Evolutionary conservation across 2,113 vertebrate genomes (phyloP).

Genomic region (Hippocampus zosterae): DNA sequence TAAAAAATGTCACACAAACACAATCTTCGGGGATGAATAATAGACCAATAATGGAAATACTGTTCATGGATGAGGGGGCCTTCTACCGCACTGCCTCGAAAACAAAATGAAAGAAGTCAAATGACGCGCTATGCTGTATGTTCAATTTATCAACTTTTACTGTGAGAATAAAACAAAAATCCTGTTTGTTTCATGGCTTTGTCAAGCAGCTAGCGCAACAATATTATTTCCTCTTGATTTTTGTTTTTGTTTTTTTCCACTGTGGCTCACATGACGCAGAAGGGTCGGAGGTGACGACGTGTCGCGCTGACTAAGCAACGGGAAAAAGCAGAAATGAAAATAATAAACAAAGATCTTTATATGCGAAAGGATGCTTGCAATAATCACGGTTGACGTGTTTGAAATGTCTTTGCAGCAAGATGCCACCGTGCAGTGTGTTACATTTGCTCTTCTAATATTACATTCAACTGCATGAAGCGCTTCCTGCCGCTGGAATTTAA

Average conservation of each 20-base stretch:
- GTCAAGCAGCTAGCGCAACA: slow-evolving; percentile 26
- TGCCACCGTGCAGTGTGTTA: background rate
- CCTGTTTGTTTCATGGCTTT: background rate
- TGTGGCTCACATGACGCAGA: slow-evolving; percentile 38
- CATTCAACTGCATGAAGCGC: background rate
- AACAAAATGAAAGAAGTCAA: background rate
- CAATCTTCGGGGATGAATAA: slow-evolving; percentile 3
- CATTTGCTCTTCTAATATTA: background rate
- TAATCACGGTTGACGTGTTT: background rate
- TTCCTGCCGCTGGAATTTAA: background rate
- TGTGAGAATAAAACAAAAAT: background rate
- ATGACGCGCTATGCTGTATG: background rate
- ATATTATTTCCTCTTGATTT: slow-evolving; percentile 43
- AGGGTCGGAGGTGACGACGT: slow-evolving; percentile 38
- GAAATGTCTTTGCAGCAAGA: background rate
- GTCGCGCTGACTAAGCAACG: slow-evolving; percentile 33
- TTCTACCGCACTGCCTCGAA: background rate
- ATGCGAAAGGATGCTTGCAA: background rate
- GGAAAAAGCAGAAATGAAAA: slow-evolving; percentile 58
- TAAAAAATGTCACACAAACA: slow-evolving; percentile 12
- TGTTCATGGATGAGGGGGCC: background rate
- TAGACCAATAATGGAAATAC: background rate
- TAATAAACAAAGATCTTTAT: slow-evolving; percentile 33
- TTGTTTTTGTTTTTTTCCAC: background rate
- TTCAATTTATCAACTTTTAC: background rate